Evolutionary conservation across 2,797 vertebrate genomes (phyloP).

Genomic region (Hippocampus kuda): DNA sequence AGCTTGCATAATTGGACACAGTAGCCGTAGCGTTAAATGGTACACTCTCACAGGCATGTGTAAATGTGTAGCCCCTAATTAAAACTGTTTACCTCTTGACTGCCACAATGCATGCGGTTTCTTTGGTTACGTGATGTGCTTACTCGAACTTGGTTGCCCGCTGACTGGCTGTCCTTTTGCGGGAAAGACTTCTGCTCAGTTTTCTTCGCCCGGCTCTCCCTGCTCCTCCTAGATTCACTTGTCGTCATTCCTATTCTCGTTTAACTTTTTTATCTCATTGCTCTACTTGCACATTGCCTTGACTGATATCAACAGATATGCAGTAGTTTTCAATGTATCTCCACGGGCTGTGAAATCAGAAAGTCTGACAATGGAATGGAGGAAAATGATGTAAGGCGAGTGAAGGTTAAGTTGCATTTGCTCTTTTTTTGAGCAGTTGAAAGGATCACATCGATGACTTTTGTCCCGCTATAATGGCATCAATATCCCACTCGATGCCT

Average conservation of each 20-base stretch:
- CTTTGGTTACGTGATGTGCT: background rate
- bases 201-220: background rate
- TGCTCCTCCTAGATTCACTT: background rate
- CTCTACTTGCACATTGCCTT: too few relatives aligned
- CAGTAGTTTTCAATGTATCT: too few relatives aligned
- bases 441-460: background rate
- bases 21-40: background rate
- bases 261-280: background rate
- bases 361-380: too few relatives aligned
- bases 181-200: background rate
- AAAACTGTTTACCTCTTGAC: conserved; percentile 20
- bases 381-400: too few relatives aligned
- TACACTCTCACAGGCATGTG: conserved; percentile 1
- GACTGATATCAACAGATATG: too few relatives aligned
- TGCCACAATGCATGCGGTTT: conserved; percentile 5
- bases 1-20: conserved; percentile 1
- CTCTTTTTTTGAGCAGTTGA: too few relatives aligned
- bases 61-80: conserved; percentile 19
- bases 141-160: background rate
- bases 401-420: too few relatives aligned
- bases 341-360: too few relatives aligned
- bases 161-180: background rate
- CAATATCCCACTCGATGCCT: background rate
- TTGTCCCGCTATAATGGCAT: background rate
- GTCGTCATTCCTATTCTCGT: background rate